phyloP scores from a whole-genome alignment of 1,140 invertebrate genomes.

The Contarinia nasturtii region DNA sequence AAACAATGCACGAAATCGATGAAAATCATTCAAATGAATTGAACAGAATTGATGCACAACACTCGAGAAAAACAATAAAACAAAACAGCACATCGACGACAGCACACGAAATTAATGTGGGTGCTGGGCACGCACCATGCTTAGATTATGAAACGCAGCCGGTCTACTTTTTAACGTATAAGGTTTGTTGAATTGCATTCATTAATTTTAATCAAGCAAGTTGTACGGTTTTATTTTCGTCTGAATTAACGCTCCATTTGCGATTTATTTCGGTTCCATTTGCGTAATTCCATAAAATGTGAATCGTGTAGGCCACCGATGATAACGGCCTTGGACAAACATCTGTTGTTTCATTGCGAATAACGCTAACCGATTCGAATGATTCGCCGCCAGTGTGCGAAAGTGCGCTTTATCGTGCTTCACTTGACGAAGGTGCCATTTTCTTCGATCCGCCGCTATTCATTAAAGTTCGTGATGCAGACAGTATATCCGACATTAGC shows the following conservation, averaged over 20 bases:
- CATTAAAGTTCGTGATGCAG: slow-evolving; percentile 55
- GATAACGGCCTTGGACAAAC: slow-evolving; percentile 58
- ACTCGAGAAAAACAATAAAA: not conserved
- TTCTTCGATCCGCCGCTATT: slow-evolving; percentile 60
- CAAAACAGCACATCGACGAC: too few species aligned
- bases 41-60: slow-evolving; percentile 11
- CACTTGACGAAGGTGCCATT: slow-evolving; percentile 64
- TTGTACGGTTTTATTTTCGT: not conserved
- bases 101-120: too few species aligned
- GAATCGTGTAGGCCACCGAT: slow-evolving; percentile 50
- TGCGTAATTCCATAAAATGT: slow-evolving; percentile 1
- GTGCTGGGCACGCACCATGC: slow-evolving; percentile 40
- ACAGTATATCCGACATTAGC: slow-evolving; percentile 58
- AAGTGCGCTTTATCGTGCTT: slow-evolving; percentile 48
- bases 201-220: not conserved
- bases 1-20: not conserved
- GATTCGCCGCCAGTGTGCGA: slow-evolving; percentile 69
- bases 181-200: slow-evolving; percentile 28
- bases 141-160: slow-evolving; percentile 72
- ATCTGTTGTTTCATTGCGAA: slow-evolving; percentile 54
- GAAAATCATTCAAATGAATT: slow-evolving; percentile 3
- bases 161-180: slow-evolving; percentile 69
- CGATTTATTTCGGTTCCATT: not conserved
- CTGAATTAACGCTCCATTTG: not conserved
- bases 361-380: slow-evolving; percentile 64